A percentile compares a stretch with the other conserved stretches of the same genome.
Conservation (phyloP, 2,888 invertebrate species). For the Agrochola lychnidis region DNA sequence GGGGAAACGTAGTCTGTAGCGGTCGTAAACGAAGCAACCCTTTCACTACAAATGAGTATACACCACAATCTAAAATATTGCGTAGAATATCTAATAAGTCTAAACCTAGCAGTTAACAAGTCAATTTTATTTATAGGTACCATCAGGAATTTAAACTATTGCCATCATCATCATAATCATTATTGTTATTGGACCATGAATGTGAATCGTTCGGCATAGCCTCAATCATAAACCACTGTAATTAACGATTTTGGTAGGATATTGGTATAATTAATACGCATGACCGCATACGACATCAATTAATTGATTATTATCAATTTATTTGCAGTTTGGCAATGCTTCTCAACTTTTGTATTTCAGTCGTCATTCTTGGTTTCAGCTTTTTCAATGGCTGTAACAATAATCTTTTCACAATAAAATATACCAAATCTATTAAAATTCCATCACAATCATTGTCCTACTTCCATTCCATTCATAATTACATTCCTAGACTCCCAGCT, state of each 20-base stretch:
- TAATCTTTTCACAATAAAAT: background rate
- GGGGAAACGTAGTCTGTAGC: constrained; percentile 32
- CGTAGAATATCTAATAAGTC: background rate
- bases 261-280: constrained; percentile 24
- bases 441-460: background rate
- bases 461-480: constrained; percentile 28
- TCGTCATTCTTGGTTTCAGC: background rate
- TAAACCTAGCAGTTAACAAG: background rate
- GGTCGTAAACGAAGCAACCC: constrained; percentile 56
- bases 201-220: constrained; percentile 8
- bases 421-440: background rate
- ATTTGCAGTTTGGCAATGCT: background rate
- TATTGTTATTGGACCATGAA: constrained; percentile 5
- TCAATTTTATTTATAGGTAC: background rate
- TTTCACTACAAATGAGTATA: constrained; percentile 44
- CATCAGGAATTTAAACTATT: background rate
- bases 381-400: background rate
- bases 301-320: constrained; percentile 4
- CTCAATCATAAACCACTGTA: constrained; percentile 29
- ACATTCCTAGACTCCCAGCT: constrained; percentile 39
- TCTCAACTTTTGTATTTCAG: background rate
- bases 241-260: constrained; percentile 26
- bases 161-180: background rate
- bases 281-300: background rate
- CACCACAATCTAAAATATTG: constrained; percentile 41